These are phyloP conservation scores for Tetrapedia diversipes DNA, from an alignment of 2,888 invertebrate species.

Conservation along the genomic window DNA sequence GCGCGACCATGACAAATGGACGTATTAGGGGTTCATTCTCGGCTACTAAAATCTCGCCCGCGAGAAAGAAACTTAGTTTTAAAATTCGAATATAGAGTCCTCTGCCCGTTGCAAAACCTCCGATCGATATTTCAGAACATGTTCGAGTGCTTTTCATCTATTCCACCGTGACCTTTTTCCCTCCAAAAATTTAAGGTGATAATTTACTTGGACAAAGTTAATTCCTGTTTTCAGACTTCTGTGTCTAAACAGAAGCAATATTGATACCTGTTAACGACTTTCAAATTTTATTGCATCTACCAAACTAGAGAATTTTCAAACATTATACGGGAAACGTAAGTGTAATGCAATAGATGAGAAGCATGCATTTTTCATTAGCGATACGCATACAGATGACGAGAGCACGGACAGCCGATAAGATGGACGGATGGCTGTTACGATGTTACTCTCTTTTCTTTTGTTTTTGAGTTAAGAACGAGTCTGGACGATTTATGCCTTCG, in stretches of 20 bases:
- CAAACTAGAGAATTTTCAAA: too few species aligned
- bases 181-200: too few species aligned
- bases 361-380: slow-evolving; percentile 12
- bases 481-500: slow-evolving; percentile 63
- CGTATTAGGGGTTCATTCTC: slow-evolving; percentile 27
- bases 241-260: background rate
- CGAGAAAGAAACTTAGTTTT: slow-evolving; percentile 70
- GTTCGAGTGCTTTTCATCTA: slow-evolving; percentile 18
- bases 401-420: slow-evolving; percentile 73
- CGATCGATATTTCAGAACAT: slow-evolving; percentile 19
- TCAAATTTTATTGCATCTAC: background rate
- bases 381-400: slow-evolving; percentile 34
- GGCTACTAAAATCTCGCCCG: slow-evolving; percentile 74
- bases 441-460: slow-evolving; percentile 24
- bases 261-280: background rate
- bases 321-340: background rate
- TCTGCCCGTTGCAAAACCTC: slow-evolving; percentile 25
- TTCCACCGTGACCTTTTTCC: too few species aligned
- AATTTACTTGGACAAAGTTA: too few species aligned
- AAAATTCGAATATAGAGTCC: slow-evolving; percentile 46
- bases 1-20: slow-evolving; percentile 43
- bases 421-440: slow-evolving; percentile 78
- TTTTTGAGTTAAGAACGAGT: slow-evolving; percentile 57
- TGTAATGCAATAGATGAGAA: slow-evolving; percentile 11
- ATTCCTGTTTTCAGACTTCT: background rate